These are phyloP conservation scores for Heliornis fulica DNA, from an alignment of 2,113 vertebrate genomes.

Conservation along the genomic window DNA sequence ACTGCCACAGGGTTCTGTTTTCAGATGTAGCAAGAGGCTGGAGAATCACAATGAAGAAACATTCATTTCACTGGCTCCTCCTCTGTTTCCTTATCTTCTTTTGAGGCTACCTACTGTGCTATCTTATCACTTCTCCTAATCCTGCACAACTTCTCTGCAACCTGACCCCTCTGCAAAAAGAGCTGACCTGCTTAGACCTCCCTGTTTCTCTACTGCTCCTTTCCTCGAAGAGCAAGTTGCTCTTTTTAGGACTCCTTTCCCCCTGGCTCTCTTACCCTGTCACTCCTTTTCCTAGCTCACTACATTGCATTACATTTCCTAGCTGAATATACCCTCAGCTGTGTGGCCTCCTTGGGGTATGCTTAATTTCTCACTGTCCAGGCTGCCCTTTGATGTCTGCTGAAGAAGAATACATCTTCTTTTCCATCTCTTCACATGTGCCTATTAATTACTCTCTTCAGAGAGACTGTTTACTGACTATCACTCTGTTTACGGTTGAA, in stretches of 20 bases:
- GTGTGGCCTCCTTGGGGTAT: background rate
- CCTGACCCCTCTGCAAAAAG: background rate
- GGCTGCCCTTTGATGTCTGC: slow-evolving; percentile 64
- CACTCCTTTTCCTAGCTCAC: background rate
- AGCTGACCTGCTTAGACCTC: slow-evolving; percentile 6
- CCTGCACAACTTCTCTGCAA: slow-evolving; percentile 22
- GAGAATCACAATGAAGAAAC: background rate
- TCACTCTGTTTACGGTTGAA: slow-evolving; percentile 55
- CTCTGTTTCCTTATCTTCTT: slow-evolving; percentile 37
- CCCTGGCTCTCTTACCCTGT: background rate
- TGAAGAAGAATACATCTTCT: slow-evolving; percentile 52
- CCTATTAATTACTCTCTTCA: slow-evolving; percentile 68
- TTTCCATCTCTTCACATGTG: slow-evolving; percentile 68
- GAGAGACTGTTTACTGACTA: slow-evolving; percentile 68
- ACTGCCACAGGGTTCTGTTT: slow-evolving; percentile 50
- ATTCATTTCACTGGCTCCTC: slow-evolving; percentile 10
- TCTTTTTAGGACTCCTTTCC: background rate
- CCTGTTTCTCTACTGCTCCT: background rate
- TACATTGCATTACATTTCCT: background rate
- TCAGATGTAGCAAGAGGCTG: slow-evolving; percentile 12
- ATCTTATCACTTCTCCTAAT: slow-evolving; percentile 42
- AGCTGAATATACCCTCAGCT: background rate
- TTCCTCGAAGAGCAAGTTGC: background rate
- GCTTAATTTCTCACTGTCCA: slow-evolving; percentile 50
- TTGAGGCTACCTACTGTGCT: slow-evolving; percentile 39